These are phyloP conservation scores for Notothenia rossii DNA, from an alignment of 2,113 vertebrate genomes.

Conservation along the genomic window DNA sequence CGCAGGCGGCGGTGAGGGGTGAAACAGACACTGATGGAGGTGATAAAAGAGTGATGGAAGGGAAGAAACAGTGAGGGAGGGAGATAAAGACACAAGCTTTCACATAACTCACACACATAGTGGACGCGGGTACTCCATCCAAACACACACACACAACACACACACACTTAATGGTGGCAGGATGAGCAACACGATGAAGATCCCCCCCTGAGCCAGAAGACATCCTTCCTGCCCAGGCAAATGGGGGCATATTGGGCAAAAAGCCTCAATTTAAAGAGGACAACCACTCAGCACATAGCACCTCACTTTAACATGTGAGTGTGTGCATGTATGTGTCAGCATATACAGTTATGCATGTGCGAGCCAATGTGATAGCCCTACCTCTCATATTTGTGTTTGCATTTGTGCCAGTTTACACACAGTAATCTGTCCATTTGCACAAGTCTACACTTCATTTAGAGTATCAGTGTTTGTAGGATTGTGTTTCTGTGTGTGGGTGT, in stretches of 20 bases:
- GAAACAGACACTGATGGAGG: slow-evolving; percentile 64
- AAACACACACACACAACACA: slow-evolving; percentile 10
- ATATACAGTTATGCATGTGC: slow-evolving; percentile 3
- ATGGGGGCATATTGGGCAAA: slow-evolving; percentile 40
- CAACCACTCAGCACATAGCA: slow-evolving; percentile 30
- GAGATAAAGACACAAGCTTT: slow-evolving; percentile 63
- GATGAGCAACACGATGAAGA: slow-evolving; percentile 65
- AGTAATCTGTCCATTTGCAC: slow-evolving; percentile 15
- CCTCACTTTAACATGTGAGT: neutral
- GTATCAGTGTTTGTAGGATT: slow-evolving; percentile 13
- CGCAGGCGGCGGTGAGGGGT: slow-evolving; percentile 24
- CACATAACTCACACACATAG: slow-evolving; percentile 61
- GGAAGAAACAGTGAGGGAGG: slow-evolving; percentile 42
- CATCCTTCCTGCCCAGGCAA: slow-evolving; percentile 55
- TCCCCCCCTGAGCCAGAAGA: slow-evolving; percentile 46
- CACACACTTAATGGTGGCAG: slow-evolving; percentile 16
- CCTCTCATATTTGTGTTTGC: slow-evolving; percentile 7
- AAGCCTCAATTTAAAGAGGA: slow-evolving; percentile 46
- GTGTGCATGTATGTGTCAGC: slow-evolving; percentile 6
- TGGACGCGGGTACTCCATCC: slow-evolving; percentile 25
- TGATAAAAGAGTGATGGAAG: slow-evolving; percentile 66
- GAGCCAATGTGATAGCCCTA: neutral
- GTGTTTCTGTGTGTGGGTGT: neutral
- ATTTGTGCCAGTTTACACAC: neutral
- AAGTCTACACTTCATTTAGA: slow-evolving; percentile 32